These are phyloP conservation scores for Corythornis leucogaster DNA, from an alignment of 2,797 vertebrate species.

Conservation along the genomic window DNA sequence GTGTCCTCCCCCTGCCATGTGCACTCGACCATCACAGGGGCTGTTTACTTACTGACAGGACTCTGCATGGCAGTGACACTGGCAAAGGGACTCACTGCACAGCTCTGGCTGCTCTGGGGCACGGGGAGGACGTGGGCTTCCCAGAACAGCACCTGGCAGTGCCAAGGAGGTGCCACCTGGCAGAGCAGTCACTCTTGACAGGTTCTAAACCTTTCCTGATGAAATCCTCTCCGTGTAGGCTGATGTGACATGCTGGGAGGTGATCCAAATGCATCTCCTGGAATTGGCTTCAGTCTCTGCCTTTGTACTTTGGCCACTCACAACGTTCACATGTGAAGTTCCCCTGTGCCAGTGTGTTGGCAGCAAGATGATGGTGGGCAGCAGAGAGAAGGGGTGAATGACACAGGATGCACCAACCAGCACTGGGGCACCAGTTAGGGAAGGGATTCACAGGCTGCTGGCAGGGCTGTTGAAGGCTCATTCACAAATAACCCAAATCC, in stretches of 20 bases:
- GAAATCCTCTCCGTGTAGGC: background rate
- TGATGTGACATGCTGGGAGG: background rate
- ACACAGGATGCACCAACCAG: background rate
- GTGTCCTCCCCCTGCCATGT: background rate
- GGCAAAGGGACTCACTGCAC: background rate
- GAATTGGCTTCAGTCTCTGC: background rate
- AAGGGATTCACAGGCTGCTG: background rate
- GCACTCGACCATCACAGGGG: background rate
- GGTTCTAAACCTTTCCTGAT: background rate
- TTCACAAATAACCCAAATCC: background rate
- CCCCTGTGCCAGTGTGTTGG: rapidly evolving
- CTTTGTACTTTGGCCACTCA: background rate
- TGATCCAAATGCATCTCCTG: background rate
- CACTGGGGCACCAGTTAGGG: background rate
- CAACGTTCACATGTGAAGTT: rapidly evolving
- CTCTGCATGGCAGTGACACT: background rate
- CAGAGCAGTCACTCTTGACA: background rate
- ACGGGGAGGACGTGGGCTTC: background rate
- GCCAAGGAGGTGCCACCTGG: background rate
- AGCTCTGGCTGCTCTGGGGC: background rate
- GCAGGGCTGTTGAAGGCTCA: background rate
- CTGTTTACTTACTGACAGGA: background rate
- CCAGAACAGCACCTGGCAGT: background rate
- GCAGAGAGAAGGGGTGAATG: background rate
- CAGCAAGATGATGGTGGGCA: rapidly evolving